Evolutionary conservation across 2,888 invertebrate genomes (phyloP).

Genomic region (Myathropa florea): DNA sequence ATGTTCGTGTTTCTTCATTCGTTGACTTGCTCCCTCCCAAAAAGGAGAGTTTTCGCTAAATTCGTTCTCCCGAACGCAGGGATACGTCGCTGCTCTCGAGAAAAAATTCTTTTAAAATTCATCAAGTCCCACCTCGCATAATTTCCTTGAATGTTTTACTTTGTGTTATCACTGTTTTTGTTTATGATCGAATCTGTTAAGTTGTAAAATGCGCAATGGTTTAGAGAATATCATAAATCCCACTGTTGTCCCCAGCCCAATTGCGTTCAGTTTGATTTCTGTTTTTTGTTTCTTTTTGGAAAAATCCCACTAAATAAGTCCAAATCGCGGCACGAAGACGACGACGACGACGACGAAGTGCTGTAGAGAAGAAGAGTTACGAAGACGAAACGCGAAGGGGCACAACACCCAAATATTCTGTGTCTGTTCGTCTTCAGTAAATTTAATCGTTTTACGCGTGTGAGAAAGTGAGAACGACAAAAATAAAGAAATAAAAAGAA

Average conservation of each 20-base stretch:
- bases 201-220: slow-evolving; percentile 6
- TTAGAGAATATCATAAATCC: slow-evolving; percentile 1
- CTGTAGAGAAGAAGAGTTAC: background rate
- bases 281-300: slow-evolving; percentile 30
- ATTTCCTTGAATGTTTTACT: background rate
- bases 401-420: background rate
- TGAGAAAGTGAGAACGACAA: slow-evolving; percentile 41
- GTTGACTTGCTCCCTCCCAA: slow-evolving; percentile 58
- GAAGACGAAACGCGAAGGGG: background rate
- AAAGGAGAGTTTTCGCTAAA: slow-evolving; percentile 64
- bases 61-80: slow-evolving; percentile 41
- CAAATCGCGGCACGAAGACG: background rate
- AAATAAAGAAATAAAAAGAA: background rate
- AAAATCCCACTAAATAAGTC: slow-evolving; percentile 4
- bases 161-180: background rate
- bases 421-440: slow-evolving; percentile 8
- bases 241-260: background rate
- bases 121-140: background rate
- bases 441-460: slow-evolving; percentile 44
- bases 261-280: slow-evolving; percentile 37
- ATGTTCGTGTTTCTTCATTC: slow-evolving; percentile 43
- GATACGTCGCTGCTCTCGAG: slow-evolving; percentile 52
- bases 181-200: background rate
- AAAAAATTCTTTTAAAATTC: slow-evolving; percentile 8
- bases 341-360: too few relatives aligned